Evolutionary conservation across 30 jellyfish, hydroid and myxozoan genomes (phyloP), one percentile per base, ranked within the genome.

Genomic region (Hydractinia symbiolongicarpus): DNA sequence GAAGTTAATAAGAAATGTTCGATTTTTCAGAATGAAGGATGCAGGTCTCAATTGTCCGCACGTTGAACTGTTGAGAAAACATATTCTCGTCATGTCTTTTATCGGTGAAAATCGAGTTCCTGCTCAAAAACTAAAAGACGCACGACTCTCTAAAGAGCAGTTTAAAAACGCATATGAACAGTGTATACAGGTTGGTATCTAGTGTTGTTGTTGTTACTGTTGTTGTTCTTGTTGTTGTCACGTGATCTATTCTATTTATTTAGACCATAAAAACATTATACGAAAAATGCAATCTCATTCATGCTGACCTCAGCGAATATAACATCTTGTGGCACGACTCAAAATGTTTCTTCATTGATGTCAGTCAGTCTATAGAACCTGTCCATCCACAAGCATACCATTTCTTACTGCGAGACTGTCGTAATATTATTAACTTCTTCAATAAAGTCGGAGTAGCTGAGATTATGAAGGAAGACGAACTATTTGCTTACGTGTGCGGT

Each of bases 261-360:
- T 78, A 91, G 98, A 84, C 79, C 88, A 91, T 91, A 96, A 90
- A 83, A 67, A 84, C 74, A 52, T 75, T 91, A 95, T 91, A 30
- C 84, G 82, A 86, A 55, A 94, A 91, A 76, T 91, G 98, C 87
- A 83, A 86, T 53, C 86, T 91, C 66, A 81, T 91, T 61, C 98
- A 91, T 67, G 96, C 98, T 74, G 98, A 91, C 71, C 82, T 91
- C 81, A 91, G 98, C 70, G 98, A 91, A 83, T 91, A 91, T 89
- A 91, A 91, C 82, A 75, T 91, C 79, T 81, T 91, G 13, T 91
- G 98, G 98, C 96, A 91, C 61, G 87, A 91, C 5, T 83, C 88
- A 44, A 77, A 83, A 75, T 81, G 94, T 14, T 91, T 90, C 90
- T 51, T 91, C 72, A 91, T 91, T 30, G 98, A 91, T 66, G 98